Percentiles rank a stretch among this genome's conserved stretches.
Evolutionary conservation across 2,797 vertebrate species (phyloP).

Genomic region (Zalophus californianus): DNA sequence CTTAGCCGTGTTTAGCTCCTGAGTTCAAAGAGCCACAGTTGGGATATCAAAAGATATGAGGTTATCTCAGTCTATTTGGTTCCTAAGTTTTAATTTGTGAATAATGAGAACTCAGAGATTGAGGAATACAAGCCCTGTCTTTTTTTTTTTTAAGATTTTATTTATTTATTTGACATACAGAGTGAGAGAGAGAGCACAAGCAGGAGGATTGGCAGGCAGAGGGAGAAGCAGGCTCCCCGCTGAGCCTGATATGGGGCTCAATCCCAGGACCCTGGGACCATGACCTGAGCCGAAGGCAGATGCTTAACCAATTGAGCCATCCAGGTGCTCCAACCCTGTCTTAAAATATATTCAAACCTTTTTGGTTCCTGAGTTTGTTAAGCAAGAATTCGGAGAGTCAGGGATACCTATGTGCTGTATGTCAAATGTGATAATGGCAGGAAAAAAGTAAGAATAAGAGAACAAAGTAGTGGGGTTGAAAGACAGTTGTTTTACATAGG

Average conservation of each 20-base stretch:
- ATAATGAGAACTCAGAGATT: neutral
- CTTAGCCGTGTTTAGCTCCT: neutral
- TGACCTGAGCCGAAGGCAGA: too few relatives aligned
- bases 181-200: too few relatives aligned
- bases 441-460: neutral
- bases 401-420: neutral
- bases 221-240: too few relatives aligned
- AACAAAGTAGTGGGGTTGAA: neutral
- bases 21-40: neutral
- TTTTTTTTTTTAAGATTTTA: too few relatives aligned
- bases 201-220: too few relatives aligned
- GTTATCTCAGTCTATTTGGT: neutral
- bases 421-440: neutral
- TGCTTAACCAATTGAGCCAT: too few relatives aligned
- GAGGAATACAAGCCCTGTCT: neutral
- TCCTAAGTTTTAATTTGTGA: neutral
- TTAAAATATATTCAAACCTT: conserved; percentile 16
- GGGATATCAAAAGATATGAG: neutral
- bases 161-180: too few relatives aligned
- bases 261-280: too few relatives aligned
- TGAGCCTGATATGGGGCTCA: too few relatives aligned
- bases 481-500: neutral
- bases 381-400: neutral
- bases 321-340: neutral
- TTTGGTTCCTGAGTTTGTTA: conserved; percentile 24